Conservation (phyloP, 2,797 vertebrate genomes). For the Avahi laniger region DNA sequence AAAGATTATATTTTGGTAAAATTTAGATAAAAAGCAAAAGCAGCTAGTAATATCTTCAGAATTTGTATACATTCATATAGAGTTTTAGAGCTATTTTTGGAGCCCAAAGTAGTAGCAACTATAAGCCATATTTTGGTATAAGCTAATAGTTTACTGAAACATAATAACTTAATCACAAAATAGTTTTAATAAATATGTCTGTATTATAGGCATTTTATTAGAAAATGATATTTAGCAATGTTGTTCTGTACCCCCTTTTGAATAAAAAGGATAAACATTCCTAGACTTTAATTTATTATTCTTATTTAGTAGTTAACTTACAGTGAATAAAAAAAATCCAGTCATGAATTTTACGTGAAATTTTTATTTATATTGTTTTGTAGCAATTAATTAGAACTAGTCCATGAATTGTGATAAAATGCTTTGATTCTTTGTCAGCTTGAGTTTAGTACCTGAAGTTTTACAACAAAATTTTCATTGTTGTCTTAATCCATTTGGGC, state of each 20-base stretch:
- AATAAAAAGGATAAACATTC: not conserved
- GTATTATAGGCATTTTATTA: not conserved
- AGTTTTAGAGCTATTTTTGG: constrained; percentile 54
- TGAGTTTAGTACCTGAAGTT: not conserved
- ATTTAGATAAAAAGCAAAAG: constrained; percentile 60
- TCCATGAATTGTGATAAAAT: not conserved
- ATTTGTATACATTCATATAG: not conserved
- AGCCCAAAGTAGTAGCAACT: constrained; percentile 21
- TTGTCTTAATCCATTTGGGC: not conserved
- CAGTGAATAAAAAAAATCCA: not conserved
- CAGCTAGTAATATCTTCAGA: constrained; percentile 30
- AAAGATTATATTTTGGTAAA: constrained; percentile 58
- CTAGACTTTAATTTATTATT: not conserved
- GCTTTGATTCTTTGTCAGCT: not conserved
- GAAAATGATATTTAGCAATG: not conserved
- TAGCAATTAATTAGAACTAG: not conserved
- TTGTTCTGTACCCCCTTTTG: not conserved
- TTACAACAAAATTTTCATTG: not conserved
- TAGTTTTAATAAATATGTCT: not conserved
- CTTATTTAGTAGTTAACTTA: not conserved
- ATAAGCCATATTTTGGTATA: not conserved
- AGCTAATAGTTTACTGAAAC: constrained; percentile 24
- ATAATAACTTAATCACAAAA: not conserved
- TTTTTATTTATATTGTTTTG: not conserved
- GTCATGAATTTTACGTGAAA: not conserved